Conservation (phyloP, 2,797 vertebrate species). For the Hafferia zeledoni region DNA sequence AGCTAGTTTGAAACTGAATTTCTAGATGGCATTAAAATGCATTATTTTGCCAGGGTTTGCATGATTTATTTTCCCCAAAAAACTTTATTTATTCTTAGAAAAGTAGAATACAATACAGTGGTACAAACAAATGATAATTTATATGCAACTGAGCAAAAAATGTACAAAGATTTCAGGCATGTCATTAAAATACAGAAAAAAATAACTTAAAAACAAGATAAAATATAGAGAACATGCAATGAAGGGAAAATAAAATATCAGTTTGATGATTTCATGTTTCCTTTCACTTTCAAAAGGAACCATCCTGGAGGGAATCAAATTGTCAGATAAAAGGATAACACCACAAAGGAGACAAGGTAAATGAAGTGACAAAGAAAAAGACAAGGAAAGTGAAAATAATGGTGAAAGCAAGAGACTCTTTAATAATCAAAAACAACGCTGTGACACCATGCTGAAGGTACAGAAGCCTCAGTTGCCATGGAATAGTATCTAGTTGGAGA, state of each 20-base stretch:
- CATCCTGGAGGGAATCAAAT: neutral
- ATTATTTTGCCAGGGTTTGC: constrained; percentile 49
- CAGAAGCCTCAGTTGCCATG: neutral
- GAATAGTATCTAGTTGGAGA: neutral
- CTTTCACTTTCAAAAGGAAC: constrained; percentile 56
- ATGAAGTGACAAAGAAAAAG: constrained; percentile 29
- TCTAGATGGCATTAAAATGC: constrained; percentile 48
- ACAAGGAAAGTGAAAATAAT: constrained; percentile 25
- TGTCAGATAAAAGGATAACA: constrained; percentile 21
- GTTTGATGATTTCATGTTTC: constrained; percentile 40
- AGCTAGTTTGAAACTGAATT: constrained; percentile 21
- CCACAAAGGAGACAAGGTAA: constrained; percentile 19
- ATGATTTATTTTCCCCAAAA: constrained; percentile 54
- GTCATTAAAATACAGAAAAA: constrained; percentile 67
- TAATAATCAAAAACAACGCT: constrained; percentile 31
- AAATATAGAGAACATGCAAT: constrained; percentile 67
- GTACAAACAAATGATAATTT: constrained; percentile 70
- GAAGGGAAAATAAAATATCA: constrained; percentile 51
- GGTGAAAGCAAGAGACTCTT: constrained; percentile 26
- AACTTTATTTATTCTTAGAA: constrained; percentile 69
- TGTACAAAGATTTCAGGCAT: constrained; percentile 65
- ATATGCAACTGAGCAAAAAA: constrained; percentile 66
- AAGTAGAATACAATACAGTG: constrained; percentile 65
- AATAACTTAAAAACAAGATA: constrained; percentile 59
- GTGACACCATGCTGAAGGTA: neutral